Evolutionary conservation across 2,888 invertebrate species (phyloP).

Genomic region (Boloria selene): DNA sequence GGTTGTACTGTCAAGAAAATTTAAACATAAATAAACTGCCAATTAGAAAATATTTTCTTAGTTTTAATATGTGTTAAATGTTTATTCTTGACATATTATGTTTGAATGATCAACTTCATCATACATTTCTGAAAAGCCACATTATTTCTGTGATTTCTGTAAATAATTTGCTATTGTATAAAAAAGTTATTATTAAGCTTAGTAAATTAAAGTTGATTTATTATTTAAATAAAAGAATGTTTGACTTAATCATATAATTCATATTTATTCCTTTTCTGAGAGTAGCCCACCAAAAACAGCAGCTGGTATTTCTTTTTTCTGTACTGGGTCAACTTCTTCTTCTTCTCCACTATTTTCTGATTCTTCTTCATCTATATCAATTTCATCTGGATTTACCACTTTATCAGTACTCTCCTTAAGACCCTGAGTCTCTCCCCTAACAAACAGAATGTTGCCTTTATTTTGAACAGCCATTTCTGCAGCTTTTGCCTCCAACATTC

Average conservation of each 20-base stretch:
- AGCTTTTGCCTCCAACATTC: conserved; percentile 92
- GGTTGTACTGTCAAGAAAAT: background rate
- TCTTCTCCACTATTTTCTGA: conserved; percentile 83
- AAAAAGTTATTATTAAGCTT: conserved; percentile 57
- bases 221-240: conserved; percentile 30
- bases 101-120: background rate
- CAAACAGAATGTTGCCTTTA: conserved; percentile 89
- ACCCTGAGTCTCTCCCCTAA: conserved; percentile 93
- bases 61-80: background rate
- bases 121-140: conserved; percentile 19
- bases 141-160: conserved; percentile 66
- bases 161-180: conserved; percentile 62
- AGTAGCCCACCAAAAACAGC: conserved; percentile 94
- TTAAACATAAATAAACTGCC: conserved; percentile 13
- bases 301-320: conserved; percentile 92
- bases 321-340: conserved; percentile 87
- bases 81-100: background rate
- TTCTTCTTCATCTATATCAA: conserved; percentile 90
- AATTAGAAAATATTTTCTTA: background rate
- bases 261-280: conserved; percentile 46
- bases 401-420: conserved; percentile 84
- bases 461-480: conserved; percentile 84
- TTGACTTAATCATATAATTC: conserved; percentile 25
- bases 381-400: conserved; percentile 93
- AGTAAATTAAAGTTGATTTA: conserved; percentile 42